Conservation (phyloP, 37 sponge, comb jelly and placozoan species). For the Spongia lamella region DNA sequence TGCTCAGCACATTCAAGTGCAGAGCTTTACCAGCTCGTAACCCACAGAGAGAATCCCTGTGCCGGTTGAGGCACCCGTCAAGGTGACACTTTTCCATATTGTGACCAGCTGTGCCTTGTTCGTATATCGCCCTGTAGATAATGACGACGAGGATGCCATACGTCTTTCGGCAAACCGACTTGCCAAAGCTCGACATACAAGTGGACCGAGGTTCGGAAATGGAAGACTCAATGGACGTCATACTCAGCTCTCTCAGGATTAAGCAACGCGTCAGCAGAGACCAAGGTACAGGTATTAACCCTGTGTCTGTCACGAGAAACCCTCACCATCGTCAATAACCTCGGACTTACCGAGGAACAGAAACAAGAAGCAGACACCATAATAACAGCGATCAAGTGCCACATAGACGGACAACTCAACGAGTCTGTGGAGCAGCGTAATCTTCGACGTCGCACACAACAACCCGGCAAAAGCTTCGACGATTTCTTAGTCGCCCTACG, state of each 20-base stretch:
- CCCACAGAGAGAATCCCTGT: too few species aligned
- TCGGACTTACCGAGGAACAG: constrained; percentile 20
- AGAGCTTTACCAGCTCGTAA: too few species aligned
- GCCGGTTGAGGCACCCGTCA: too few species aligned
- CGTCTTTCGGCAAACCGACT: constrained; percentile 19
- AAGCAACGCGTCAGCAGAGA: not conserved
- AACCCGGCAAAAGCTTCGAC: constrained; percentile 24
- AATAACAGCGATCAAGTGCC: not conserved
- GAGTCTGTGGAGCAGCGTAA: constrained; percentile 13
- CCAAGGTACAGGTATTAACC: too few species aligned
- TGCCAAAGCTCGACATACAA: constrained; percentile 43
- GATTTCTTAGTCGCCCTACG: constrained; percentile 14
- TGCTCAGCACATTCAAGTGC: too few species aligned
- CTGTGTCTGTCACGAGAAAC: constrained; percentile 36
- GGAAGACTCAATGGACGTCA: constrained; percentile 28
- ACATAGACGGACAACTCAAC: constrained; percentile 12
- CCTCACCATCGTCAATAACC: constrained; percentile 32
- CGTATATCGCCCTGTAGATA: too few species aligned
- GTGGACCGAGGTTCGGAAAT: constrained; percentile 31
- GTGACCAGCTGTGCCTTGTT: too few species aligned
- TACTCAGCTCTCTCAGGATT: constrained; percentile 27
- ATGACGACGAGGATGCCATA: too few species aligned
- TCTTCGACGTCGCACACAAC: constrained; percentile 23
- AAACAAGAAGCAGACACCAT: not conserved
- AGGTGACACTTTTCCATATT: too few species aligned